Base-by-base conservation (phyloP, 2,113 vertebrate species). In the Mastomys natalensis region DNA sequence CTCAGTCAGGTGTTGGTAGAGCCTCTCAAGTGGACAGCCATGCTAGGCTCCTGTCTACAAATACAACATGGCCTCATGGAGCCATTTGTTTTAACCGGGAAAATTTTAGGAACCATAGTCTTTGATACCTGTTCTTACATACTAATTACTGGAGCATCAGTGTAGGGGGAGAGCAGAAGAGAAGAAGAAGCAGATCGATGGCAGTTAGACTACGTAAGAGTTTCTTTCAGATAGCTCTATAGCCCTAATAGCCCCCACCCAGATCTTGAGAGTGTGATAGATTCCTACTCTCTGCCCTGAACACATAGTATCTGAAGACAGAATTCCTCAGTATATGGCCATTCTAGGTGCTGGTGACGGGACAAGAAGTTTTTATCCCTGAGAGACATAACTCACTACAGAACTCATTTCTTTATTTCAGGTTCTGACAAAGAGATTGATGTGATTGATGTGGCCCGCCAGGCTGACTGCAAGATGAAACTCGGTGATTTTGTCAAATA, bases 371-470 rank as follows among this genome's bases (percentile, higher is more conserved):
- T 84, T 92, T 45, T 43, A 17, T 86, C 22, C 6, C 43, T 51
- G n/a, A 91, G 53, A 76, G 89, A 72, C 37, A 72, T n/a, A 19
- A 26, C 37, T 89, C 91, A 82, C 7, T 91, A 74, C 48, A 97
- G 90, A 98, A 81, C 3, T 34, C 13, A 19, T 95, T 55, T 91
- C 87, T 96, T 96, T 94, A 62, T 76, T 95, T 24, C 87, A 99
- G 99, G 99, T 95, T 89, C 98, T 37, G 99, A 99, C 96, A 99
- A 99, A 98, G 99, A 99, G 97, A 99, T 99, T 53, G 99, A 99
- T 88, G 99, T 99, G 80, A 99, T 99, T 34, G 99, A 99, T 91
- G 99, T 99, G 89, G 98, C 98, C 64, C 99, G 99, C 13, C 99
- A 99, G 90, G 99, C 99, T 40, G 99, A 99, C 97, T 97, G 99